Base-by-base conservation (phyloP, 1,140 invertebrate genomes). In the Saccostrea echinata region DNA sequence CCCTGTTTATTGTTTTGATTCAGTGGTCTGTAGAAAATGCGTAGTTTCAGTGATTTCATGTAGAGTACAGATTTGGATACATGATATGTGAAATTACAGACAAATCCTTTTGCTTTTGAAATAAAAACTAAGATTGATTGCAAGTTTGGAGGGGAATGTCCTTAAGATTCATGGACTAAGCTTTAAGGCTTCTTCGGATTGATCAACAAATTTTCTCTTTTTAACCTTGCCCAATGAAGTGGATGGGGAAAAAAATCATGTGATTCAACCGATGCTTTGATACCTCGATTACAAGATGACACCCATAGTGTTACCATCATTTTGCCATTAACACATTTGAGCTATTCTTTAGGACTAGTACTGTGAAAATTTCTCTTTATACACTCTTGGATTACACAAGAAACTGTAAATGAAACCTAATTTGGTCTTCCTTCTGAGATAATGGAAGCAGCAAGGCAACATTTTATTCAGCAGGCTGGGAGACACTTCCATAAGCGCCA, bases 401-500 rank as follows among this genome's bases (percentile, higher is more conserved):
- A 27, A 76, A 76, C 68, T 76, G 68, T 33, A 30, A 27, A 76
- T 76, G 12, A 76, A 27, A 3, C 13, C 68, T 3, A 64, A 64
- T 21, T 27, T 76, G 27, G 68, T 30, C 18, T 76, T 30, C 16
- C 13, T 76, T 33, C 24, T 13, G 27, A 30, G 24, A 6, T 76
- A 76, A 76, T 76, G 68, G 68, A 76, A 30, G 24, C 30, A 76
- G 68, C 68, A 16, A 27, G 68, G 11, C 68, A 76, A 27, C 24
- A 33, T 33, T 76, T 76, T 27, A 76, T 76, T 12, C 68, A 30
- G 27, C 68, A 76, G 16, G 68, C 68, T 76, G 68, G 68, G 13
- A 76, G 68, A 76, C 68, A 76, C 68, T 76, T 76, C 27, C 68
- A 76, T 33, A 76, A 76, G 6, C 68, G 68, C 18, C 68, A 76